A percentile compares a stretch with the other conserved stretches of the same genome.
Evolutionary conservation across 1,140 invertebrate species (phyloP).

Genomic region (Drosophila eugracilis): DNA sequence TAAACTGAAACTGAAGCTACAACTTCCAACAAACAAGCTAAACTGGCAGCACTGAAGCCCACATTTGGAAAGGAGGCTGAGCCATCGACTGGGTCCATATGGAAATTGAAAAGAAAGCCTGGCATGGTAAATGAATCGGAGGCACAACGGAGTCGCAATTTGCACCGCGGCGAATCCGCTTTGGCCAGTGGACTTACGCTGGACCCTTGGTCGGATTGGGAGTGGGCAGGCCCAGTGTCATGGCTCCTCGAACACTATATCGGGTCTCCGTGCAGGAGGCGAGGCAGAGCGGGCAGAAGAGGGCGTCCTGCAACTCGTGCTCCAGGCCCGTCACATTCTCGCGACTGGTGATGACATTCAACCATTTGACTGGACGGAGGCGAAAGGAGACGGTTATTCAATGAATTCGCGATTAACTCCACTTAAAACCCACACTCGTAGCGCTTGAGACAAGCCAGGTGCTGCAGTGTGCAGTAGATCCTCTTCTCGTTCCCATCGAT

Average conservation of each 20-base stretch:
- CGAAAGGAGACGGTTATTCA: constrained; percentile 25
- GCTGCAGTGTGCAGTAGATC: constrained; percentile 75
- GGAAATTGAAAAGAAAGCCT: constrained; percentile 36
- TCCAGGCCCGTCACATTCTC: constrained; percentile 68
- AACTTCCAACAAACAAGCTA: neutral
- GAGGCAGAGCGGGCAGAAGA: constrained; percentile 78
- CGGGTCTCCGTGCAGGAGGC: constrained; percentile 68
- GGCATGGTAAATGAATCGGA: constrained; percentile 17
- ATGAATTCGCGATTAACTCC: constrained; percentile 44
- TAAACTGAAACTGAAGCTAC: too few species aligned
- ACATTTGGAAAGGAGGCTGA: neutral
- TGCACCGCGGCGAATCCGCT: constrained; percentile 35
- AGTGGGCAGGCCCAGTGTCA: constrained; percentile 48
- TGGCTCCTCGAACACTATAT: constrained; percentile 66
- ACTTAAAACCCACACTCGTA: constrained; percentile 63
- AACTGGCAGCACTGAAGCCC: constrained; percentile 4
- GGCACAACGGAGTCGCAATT: constrained; percentile 23
- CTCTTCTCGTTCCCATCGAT: constrained; percentile 53
- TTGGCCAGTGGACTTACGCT: constrained; percentile 50
- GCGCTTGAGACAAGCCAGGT: constrained; percentile 69
- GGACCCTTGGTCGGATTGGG: constrained; percentile 21
- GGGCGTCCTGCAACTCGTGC: constrained; percentile 79
- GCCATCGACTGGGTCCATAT: constrained; percentile 15
- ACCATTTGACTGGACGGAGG: constrained; percentile 74
- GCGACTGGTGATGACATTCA: constrained; percentile 80